Evolutionary conservation across 2,797 vertebrate genomes (phyloP).

Genomic region (Typhlichthys eigenmanni): DNA sequence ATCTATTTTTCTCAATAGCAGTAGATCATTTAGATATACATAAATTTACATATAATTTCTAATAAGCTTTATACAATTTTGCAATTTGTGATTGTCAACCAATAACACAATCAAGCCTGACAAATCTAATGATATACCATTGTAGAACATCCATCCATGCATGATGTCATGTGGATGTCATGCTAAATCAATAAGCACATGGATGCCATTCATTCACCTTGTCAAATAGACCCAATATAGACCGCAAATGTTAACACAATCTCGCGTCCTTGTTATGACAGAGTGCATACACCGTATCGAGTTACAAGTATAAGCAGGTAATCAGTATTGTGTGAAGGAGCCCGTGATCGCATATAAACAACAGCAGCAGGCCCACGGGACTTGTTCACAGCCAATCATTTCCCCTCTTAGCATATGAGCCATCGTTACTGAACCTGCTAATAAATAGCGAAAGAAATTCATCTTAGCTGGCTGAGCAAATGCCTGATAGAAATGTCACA

Average conservation of each 20-base stretch:
- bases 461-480: background rate
- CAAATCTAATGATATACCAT: no score
- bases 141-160: no score
- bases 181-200: constrained; percentile 44
- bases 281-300: constrained; percentile 3
- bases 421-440: constrained; percentile 21
- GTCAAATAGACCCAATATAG: constrained; percentile 32
- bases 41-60: no score
- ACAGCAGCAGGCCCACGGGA: constrained; percentile 16
- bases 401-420: constrained; percentile 15
- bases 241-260: constrained; percentile 26
- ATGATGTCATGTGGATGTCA: background rate
- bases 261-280: constrained; percentile 33
- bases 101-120: no score
- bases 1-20: no score
- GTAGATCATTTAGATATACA: no score
- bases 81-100: no score
- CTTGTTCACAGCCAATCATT: constrained; percentile 28
- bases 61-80: no score
- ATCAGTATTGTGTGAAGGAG: constrained; percentile 16
- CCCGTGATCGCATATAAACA: constrained; percentile 7
- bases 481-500: constrained; percentile 4
- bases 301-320: constrained; percentile 8
- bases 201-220: constrained; percentile 35
- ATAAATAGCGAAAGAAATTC: constrained; percentile 10